phyloP scores from a whole-genome alignment of 2,797 vertebrate genomes.

The Loriculus beryllinus region DNA sequence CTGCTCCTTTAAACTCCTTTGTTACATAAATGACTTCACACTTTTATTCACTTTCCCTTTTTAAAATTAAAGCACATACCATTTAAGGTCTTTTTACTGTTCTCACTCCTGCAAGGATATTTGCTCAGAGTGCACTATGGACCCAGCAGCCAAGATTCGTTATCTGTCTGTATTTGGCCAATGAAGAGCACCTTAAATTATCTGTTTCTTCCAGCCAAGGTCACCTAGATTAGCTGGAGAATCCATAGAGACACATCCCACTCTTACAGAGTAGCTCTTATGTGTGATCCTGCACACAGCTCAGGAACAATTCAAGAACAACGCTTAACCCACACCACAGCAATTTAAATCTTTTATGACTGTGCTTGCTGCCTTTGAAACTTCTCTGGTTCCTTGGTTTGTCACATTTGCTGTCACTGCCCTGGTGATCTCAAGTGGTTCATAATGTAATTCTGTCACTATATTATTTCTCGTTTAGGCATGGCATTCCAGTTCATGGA shows the following conservation, averaged over 20 bases:
- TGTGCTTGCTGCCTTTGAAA: not conserved
- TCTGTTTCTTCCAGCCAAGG: not conserved
- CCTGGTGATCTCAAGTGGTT: not conserved
- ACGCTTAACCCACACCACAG: accelerated
- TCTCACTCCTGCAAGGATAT: not conserved
- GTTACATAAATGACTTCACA: not conserved
- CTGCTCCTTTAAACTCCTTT: not conserved
- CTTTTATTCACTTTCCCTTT: not conserved
- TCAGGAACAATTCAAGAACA: not conserved
- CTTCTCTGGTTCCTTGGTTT: not conserved
- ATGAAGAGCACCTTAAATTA: not conserved
- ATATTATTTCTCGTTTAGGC: not conserved
- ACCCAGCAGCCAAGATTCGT: not conserved
- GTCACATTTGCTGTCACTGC: not conserved
- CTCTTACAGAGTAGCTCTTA: not conserved
- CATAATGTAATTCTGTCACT: not conserved
- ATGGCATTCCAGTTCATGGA: not conserved
- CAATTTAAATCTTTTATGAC: not conserved
- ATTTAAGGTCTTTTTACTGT: not conserved
- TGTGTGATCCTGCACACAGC: not conserved
- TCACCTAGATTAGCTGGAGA: not conserved
- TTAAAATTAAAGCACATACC: not conserved
- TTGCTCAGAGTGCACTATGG: not conserved
- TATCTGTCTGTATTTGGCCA: not conserved
- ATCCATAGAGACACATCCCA: not conserved